These are phyloP conservation scores for Brachypodius melanocephalos DNA, from an alignment of 2,113 vertebrate genomes.

Conservation along the genomic window DNA sequence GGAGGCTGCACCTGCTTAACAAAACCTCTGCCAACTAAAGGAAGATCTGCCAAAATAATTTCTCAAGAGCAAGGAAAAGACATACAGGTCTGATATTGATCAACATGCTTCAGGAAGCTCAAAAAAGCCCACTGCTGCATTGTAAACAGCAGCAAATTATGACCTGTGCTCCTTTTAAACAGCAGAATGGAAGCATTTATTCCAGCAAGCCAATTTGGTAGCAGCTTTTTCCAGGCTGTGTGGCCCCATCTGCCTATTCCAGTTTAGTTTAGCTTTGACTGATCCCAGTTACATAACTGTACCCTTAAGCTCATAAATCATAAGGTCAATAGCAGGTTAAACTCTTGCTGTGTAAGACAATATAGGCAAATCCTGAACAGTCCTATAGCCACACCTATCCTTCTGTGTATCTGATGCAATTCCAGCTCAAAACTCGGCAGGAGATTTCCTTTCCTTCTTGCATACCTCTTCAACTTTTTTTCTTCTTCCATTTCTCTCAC, in stretches of 20 bases:
- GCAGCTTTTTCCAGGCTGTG: not conserved
- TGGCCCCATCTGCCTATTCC: slow-evolving; percentile 9
- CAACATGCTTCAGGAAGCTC: not conserved
- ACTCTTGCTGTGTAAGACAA: not conserved
- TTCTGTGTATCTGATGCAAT: not conserved
- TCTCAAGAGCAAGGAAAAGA: not conserved
- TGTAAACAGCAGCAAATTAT: not conserved
- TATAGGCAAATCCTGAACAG: not conserved
- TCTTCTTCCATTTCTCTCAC: not conserved
- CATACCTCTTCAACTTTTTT: not conserved
- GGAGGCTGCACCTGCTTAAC: not conserved
- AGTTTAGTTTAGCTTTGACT: slow-evolving; percentile 41
- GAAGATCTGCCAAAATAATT: not conserved
- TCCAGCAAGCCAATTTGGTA: slow-evolving; percentile 25
- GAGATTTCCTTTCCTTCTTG: not conserved
- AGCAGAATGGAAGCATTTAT: not conserved
- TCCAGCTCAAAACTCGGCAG: not conserved
- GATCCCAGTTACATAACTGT: slow-evolving; percentile 42
- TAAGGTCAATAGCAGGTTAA: slow-evolving; percentile 42
- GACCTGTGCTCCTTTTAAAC: not conserved
- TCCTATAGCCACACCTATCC: not conserved
- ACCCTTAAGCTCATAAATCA: slow-evolving; percentile 11
- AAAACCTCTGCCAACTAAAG: not conserved
- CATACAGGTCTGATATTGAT: not conserved
- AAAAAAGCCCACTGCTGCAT: not conserved